Evolutionary conservation across 2,888 invertebrate species (phyloP), one percentile per base, ranked within the genome.

Genomic region (Poecilus cupreus): DNA sequence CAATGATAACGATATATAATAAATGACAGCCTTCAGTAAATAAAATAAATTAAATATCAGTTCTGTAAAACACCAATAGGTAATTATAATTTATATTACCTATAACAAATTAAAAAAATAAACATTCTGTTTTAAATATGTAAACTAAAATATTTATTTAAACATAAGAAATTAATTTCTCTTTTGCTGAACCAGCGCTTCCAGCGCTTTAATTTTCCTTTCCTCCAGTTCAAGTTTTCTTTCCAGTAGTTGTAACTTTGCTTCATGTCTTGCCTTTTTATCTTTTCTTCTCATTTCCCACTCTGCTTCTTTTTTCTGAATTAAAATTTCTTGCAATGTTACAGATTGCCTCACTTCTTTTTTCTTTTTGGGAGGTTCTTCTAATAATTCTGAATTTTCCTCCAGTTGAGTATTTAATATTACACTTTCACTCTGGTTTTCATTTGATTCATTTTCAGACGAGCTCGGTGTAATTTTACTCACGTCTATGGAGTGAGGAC

Each of bases 401-500:
- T n/a, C n/a, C n/a, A n/a, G n/a, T n/a, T n/a, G n/a, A n/a, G n/a
- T n/a, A n/a, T n/a, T n/a, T n/a, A n/a, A n/a, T n/a, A n/a, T n/a
- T n/a, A n/a, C n/a, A n/a, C n/a, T n/a, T n/a, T n/a, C n/a, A n/a
- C n/a, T n/a, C n/a, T n/a, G n/a, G n/a, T n/a, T n/a, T n/a, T n/a
- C n/a, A n/a, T n/a, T n/a, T n/a, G n/a, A n/a, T n/a, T 22, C 10
- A 13, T 64, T 24, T 8, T 39, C 39, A n/a, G 10, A 68, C 3
- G 24, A 8, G 13, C 8, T 1, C n/a, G n/a, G n/a, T 51, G 16
- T 51, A n/a, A 51, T 24, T n/a, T 32, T 11, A 64, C 60, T 0
- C 18, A 77, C 82, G 76, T 82, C 81, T n/a, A 78, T 64, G 0
- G 82, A 64, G 39, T 83, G 83, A 22, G 83, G 83, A 54, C 82